Evolutionary conservation across 1,140 invertebrate genomes (phyloP), one percentile per base, ranked within the genome.

Genomic region (Hetaerina americana): DNA sequence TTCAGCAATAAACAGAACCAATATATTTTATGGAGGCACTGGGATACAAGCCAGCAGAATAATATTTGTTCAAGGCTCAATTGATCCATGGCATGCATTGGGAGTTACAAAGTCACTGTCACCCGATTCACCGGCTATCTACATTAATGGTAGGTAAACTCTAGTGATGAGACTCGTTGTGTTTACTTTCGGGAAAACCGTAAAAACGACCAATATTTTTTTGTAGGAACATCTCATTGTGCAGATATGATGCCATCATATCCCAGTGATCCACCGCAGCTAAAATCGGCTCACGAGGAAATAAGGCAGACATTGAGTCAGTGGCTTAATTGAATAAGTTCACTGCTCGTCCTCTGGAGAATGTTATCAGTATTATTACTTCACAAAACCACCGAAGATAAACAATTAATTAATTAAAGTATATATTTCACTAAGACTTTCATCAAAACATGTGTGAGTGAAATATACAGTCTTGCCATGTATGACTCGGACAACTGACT

Each of bases 51-150:
- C 88, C 0, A 87, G 84, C 0, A 88, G 91, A 75, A 89, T 96
- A 24, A 87, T 96, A 0, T 95, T 91, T 79, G 90, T 95, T 29
- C 95, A 97, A 79, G 95, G 95, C 70, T 90, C 90, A 0, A 88
- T 96, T 69, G 95, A 97, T 83, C 95, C 95, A 5, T 97, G 95
- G 95, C 94, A 96, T 84, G 90, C 90, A 1, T 82, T 97, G 28
- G 91, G 91, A 57, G 85, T 91, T 24, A 87, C 81, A 0, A 78
- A 84, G 57, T 87, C 89, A 0, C 74, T 79, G 26, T 83, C 85
- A 71, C 78, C 83, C 49, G 74, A 81, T 68, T 81, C 86, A 5
- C 89, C 90, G 24, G 89, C 89, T 6, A 90, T 92, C 76, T 91
- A 74, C 68, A 78, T 78, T 26, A 29, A 77, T 76, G 68, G 67